A percentile compares a stretch with the other conserved stretches of the same genome.
These are phyloP conservation scores for Macropodus opercularis DNA, from an alignment of 2,797 vertebrate genomes.

Conservation along the genomic window DNA sequence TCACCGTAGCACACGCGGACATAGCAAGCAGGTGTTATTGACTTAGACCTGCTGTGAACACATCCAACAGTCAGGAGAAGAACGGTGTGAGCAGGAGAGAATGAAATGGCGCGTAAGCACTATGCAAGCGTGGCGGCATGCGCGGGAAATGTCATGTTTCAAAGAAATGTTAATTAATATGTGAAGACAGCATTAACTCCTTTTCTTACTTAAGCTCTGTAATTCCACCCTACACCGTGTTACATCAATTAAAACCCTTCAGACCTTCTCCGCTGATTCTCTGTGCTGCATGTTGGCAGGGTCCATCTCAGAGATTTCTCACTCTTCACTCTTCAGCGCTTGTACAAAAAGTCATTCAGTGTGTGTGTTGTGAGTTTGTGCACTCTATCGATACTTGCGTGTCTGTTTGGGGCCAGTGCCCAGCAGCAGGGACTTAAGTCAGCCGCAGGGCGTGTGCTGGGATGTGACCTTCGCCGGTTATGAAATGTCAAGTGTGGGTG, in stretches of 20 bases:
- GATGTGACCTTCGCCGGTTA: constrained; percentile 64
- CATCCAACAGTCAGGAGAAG: constrained; percentile 32
- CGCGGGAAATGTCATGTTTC: constrained; percentile 67
- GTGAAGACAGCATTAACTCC: constrained; percentile 62
- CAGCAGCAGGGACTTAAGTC: constrained; percentile 34
- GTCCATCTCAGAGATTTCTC: constrained; percentile 20
- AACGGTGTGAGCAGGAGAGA: constrained; percentile 23
- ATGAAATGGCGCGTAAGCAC: constrained; percentile 35
- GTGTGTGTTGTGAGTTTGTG: constrained; percentile 1
- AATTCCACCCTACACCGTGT: constrained; percentile 61
- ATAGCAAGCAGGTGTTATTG: constrained; percentile 66
- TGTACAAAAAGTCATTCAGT: constrained; percentile 41
- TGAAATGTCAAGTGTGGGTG: constrained; percentile 45
- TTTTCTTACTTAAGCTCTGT: constrained; percentile 65
- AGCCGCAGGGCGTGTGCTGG: constrained; percentile 67
- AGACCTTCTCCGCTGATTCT: constrained; percentile 37
- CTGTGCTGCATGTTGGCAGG: constrained; percentile 26
- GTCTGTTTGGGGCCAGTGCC: constrained; percentile 31
- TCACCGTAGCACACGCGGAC: constrained; percentile 20
- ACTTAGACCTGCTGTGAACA: constrained; percentile 57
- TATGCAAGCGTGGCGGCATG: constrained; percentile 38
- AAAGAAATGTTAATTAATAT: constrained; percentile 70
- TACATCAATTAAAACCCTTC: constrained; percentile 72
- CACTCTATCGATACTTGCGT: constrained; percentile 24
- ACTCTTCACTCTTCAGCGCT: constrained; percentile 3